Evolutionary conservation across 2,113 vertebrate species (phyloP).

Genomic region (Junco hyemalis): DNA sequence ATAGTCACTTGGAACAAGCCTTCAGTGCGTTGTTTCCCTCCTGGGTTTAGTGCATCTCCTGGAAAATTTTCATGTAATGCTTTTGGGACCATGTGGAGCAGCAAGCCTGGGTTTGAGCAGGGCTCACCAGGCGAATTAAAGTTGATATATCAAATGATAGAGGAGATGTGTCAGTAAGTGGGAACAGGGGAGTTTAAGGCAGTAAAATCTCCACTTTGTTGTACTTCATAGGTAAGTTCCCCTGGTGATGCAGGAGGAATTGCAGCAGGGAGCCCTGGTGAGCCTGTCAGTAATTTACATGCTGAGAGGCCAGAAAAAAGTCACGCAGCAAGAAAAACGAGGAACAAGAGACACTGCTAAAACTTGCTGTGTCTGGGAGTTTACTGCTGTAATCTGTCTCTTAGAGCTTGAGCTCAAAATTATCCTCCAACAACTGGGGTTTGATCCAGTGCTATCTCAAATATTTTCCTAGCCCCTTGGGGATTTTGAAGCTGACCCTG

Average conservation of each 20-base stretch:
- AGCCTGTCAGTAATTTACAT: not conserved
- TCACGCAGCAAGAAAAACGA: slow-evolving; percentile 26
- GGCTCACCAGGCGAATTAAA: slow-evolving; percentile 23
- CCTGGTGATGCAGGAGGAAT: not conserved
- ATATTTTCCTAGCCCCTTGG: not conserved
- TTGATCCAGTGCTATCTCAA: not conserved
- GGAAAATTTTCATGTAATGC: slow-evolving; percentile 24
- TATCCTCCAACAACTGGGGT: not conserved
- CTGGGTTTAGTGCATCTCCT: slow-evolving; percentile 43
- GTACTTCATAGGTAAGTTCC: slow-evolving; percentile 45
- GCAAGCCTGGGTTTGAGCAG: slow-evolving; percentile 15
- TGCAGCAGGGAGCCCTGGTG: not conserved
- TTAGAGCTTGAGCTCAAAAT: slow-evolving; percentile 1
- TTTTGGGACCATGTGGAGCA: slow-evolving; percentile 35
- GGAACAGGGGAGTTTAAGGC: slow-evolving; percentile 18
- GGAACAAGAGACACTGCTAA: slow-evolving; percentile 23
- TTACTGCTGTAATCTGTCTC: slow-evolving; percentile 12
- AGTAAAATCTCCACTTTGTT: slow-evolving; percentile 6
- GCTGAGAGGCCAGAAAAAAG: slow-evolving; percentile 1
- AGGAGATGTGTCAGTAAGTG: slow-evolving; percentile 45
- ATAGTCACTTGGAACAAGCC: slow-evolving; percentile 48
- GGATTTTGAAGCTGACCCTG: not conserved
- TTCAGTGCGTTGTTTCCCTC: slow-evolving; percentile 35
- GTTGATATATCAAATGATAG: slow-evolving; percentile 46
- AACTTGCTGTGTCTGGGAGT: slow-evolving; percentile 33